phyloP scores from a whole-genome alignment of 2,797 vertebrate genomes.

The Varecia variegata region DNA sequence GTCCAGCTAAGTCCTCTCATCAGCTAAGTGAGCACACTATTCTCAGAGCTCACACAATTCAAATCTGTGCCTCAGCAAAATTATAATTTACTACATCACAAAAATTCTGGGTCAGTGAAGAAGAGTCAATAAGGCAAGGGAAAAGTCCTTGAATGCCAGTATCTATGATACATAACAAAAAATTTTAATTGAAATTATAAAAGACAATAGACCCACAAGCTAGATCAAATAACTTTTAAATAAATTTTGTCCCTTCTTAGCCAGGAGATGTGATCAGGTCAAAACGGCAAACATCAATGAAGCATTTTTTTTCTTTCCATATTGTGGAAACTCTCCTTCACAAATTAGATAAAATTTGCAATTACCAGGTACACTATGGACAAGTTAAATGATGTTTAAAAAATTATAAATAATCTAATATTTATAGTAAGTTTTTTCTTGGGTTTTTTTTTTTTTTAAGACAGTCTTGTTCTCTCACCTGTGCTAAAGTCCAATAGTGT shows the following conservation, averaged over 20 bases:
- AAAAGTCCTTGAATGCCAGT: neutral
- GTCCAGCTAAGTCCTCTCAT: neutral
- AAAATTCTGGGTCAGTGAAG: neutral
- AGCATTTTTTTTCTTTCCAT: neutral
- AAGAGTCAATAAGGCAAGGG: neutral
- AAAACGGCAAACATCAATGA: conserved; percentile 21
- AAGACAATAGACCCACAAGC: neutral
- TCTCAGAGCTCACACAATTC: conserved; percentile 16
- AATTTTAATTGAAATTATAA: neutral
- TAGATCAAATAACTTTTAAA: neutral
- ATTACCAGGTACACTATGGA: neutral
- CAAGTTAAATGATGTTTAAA: neutral
- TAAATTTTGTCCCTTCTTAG: conserved; percentile 17
- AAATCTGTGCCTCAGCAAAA: conserved; percentile 43
- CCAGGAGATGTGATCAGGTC: neutral
- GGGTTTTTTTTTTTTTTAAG: neutral
- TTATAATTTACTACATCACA: neutral
- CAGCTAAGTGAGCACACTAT: neutral
- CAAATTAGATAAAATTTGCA: neutral
- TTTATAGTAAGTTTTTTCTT: neutral
- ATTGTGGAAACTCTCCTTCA: neutral
- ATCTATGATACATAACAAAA: neutral
- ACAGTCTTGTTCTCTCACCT: neutral
- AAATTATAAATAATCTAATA: neutral
- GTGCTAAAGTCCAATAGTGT: neutral